Conservation (phyloP, 2,888 invertebrate species). For the Drosophila tripunctata region DNA sequence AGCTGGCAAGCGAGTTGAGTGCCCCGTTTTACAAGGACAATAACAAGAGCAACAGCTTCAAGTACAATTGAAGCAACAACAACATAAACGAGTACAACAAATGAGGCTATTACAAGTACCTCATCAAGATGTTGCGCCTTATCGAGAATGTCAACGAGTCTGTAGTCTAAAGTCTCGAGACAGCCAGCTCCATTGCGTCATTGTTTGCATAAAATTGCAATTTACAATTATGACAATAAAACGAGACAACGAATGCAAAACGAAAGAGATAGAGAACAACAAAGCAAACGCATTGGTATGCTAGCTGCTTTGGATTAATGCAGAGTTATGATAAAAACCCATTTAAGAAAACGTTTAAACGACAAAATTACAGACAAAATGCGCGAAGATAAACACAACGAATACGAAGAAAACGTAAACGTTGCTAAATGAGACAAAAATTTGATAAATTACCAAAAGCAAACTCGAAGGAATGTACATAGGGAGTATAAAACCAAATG, state of each 20-base stretch:
- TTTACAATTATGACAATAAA: conserved; percentile 81
- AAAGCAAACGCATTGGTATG: conserved; percentile 47
- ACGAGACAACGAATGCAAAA: conserved; percentile 14
- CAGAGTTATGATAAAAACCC: conserved; percentile 43
- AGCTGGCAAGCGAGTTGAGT: conserved; percentile 60
- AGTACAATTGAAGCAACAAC: conserved; percentile 51
- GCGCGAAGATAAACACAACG: conserved; percentile 10
- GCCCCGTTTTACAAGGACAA: conserved; percentile 68
- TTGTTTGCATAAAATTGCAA: conserved; percentile 82
- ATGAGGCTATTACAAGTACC: conserved; percentile 57
- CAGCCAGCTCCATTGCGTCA: conserved; percentile 26
- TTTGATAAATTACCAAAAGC: conserved; percentile 65
- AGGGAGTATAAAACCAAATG: conserved; percentile 2
- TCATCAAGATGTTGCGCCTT: conserved; percentile 41
- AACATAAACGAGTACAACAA: conserved; percentile 45
- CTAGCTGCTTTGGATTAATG: conserved; percentile 39
- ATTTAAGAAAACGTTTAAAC: conserved; percentile 50
- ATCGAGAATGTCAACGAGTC: conserved; percentile 70
- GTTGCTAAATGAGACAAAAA: conserved; percentile 67
- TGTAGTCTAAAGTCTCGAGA: conserved; percentile 34
- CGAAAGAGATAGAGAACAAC: neutral
- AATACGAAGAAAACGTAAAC: conserved; percentile 27
- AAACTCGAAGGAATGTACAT: neutral
- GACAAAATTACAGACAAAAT: conserved; percentile 41
- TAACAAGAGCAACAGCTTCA: conserved; percentile 70